Conservation (phyloP, 92 coral and sea anemone species). For the Epizoanthus scotinus region DNA sequence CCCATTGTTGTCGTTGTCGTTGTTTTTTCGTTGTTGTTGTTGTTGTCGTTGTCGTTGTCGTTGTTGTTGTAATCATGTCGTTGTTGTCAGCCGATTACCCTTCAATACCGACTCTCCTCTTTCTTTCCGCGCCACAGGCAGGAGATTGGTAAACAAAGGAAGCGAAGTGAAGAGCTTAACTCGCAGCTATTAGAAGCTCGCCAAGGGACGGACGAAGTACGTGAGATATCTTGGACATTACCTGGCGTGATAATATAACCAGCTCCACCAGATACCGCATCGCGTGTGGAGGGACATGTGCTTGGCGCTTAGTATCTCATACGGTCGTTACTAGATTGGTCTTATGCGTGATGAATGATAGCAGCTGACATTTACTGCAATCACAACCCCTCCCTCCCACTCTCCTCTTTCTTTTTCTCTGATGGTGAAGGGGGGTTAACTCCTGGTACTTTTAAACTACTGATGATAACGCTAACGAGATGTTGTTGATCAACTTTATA, state of each 20-base stretch:
- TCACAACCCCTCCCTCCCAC: neutral
- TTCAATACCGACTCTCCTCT: neutral
- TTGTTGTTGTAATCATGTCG: neutral
- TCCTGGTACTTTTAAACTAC: no score
- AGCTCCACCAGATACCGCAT: no score
- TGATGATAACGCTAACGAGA: no score
- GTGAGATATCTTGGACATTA: neutral
- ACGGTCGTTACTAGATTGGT: no score
- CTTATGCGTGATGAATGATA: neutral
- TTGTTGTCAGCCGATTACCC: neutral
- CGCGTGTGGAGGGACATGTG: no score
- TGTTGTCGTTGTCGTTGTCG: neutral
- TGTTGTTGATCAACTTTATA: no score
- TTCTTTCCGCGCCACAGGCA: slow-evolving; percentile 53
- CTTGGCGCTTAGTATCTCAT: no score
- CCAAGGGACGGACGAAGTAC: slow-evolving; percentile 72
- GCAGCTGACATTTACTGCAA: no score
- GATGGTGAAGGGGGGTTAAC: no score
- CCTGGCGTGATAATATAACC: neutral
- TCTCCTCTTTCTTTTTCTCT: neutral
- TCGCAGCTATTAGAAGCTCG: slow-evolving; percentile 76
- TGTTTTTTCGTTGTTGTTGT: neutral
- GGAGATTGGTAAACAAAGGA: slow-evolving; percentile 79
- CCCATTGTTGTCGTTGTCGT: no score
- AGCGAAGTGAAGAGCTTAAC: slow-evolving; percentile 80